Evolutionary conservation across 2,888 invertebrate genomes (phyloP).

Genomic region (Catocala sponsa): DNA sequence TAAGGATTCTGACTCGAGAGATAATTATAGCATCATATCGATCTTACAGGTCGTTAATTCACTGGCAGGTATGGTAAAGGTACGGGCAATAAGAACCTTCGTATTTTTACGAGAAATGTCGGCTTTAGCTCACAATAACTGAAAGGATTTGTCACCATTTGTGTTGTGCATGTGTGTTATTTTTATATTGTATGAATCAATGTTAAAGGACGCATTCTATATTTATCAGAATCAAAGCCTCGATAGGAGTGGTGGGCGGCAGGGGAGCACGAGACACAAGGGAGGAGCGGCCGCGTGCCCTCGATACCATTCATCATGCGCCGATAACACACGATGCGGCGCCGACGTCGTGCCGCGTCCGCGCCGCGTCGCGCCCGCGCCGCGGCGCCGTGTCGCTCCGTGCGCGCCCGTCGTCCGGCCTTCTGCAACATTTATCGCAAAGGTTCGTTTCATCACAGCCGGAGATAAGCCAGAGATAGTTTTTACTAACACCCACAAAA

Average conservation of each 20-base stretch:
- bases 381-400: too few species aligned
- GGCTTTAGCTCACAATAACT: too few species aligned
- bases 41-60: neutral
- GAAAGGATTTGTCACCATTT: too few species aligned
- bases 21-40: conserved; percentile 6
- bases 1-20: conserved; percentile 9
- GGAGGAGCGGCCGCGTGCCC: neutral
- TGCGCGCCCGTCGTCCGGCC: neutral
- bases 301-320: conserved; percentile 3
- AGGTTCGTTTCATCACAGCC: neutral
- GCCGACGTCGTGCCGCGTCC: too few species aligned
- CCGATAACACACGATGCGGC: neutral
- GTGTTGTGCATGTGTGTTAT: too few species aligned
- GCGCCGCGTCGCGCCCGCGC: too few species aligned
- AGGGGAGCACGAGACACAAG: neutral
- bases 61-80: neutral
- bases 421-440: neutral
- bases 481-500: too few species aligned
- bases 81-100: too few species aligned
- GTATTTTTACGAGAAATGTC: too few species aligned
- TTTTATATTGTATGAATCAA: too few species aligned
- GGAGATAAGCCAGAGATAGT: neutral
- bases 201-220: too few species aligned
- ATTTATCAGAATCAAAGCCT: too few species aligned
- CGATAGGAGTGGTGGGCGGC: neutral